Evolutionary conservation across 1,140 invertebrate genomes (phyloP), one percentile per base, ranked within the genome.

Genomic region (Gyrodactylus salaris): DNA sequence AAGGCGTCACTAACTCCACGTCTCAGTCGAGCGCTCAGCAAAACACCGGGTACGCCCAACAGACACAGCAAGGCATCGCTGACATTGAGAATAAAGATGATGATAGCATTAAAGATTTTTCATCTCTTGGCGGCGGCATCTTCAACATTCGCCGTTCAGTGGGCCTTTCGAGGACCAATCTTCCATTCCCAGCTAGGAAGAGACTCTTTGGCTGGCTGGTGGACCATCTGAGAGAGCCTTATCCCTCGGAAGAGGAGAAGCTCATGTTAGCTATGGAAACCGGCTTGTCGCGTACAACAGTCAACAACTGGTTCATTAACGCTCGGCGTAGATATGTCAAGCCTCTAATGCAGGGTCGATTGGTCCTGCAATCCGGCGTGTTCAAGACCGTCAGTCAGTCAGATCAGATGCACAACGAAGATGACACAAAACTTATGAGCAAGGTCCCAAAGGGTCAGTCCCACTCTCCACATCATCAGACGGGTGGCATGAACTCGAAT

Each of bases 211-310:
- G 34, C 23, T 72, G 71, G 71, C 23, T 72, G 71, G 25, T 24
- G 21, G 24, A 21, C 21, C 71, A 72, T 68, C 71, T 72, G 2
- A 26, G 34, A 26, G 26, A 72, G 71, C 88, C 88, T 0, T 89
- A 89, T 77, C 88, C 88, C 0, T 89, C 87, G 21, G 88, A 89
- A 79, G 87, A 89, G 76, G 88, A 89, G 78, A 89, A 89, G 77
- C 84, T 87, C 68, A 85, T 87, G 76, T 87, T 89, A 68, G 85
- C 85, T 23, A 2, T 20, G 1, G 87, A 89, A 78, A 89, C 88
- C 21, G 85, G 88, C 76, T 81, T 89, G 69, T 89, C 88, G 16
- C 79, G 88, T 69, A 74, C 77, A 69, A 77, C 78, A 74, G 77
- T 77, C 0, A 80, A 81, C 76, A 80, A 80, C 74, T 80, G 79